Evolutionary conservation across 2,888 invertebrate species (phyloP), one percentile per base, ranked within the genome.

Genomic region (Monopis laevigella): DNA sequence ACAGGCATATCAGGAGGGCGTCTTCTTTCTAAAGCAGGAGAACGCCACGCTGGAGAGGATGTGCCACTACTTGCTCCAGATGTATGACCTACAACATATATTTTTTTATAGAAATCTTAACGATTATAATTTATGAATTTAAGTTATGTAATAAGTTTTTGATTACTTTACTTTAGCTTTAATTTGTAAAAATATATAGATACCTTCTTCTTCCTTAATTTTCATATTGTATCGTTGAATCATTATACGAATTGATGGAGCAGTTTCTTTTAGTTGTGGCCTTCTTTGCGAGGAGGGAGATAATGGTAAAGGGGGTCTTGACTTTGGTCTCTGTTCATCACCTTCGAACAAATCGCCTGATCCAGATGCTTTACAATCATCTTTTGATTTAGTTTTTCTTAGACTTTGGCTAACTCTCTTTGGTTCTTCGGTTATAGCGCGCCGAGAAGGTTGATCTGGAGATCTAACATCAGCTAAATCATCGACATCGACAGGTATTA

Each of bases 201-300:
- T 39, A 39, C 39, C 27, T 28, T 83, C 83, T 65, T 85, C 83
- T 62, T 85, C 84, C 45, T 80, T 80, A 40, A 86, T 70, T 54
- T 85, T 85, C 60, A 86, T 84, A 55, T 87, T 86, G 52, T 88
- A 88, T 48, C 85, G 82, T 32, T 86, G 87, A 53, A 89, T 85
- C 87, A 89, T 89, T 42, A 87, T 81, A 32, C 85, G 69, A 28
- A 89, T 88, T 30, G 87, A 87, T 0, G 89, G 88, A 1, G 88
- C 86, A 12, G 87, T 84, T 55, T 88, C 88, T 53, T 87, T 88
- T 1, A 73, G 55, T 12, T 78, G 68, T 8, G 73, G 73, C 45
- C 75, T 77, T 19, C 80, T 63, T 52, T 85, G 84, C 12, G 84
- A 69, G n/a, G 82, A 80, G 8, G 87, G 87, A 0, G 87, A 87